These are phyloP conservation scores for Calephelis nemesis DNA, from an alignment of 1,140 invertebrate species.

Conservation along the genomic window DNA sequence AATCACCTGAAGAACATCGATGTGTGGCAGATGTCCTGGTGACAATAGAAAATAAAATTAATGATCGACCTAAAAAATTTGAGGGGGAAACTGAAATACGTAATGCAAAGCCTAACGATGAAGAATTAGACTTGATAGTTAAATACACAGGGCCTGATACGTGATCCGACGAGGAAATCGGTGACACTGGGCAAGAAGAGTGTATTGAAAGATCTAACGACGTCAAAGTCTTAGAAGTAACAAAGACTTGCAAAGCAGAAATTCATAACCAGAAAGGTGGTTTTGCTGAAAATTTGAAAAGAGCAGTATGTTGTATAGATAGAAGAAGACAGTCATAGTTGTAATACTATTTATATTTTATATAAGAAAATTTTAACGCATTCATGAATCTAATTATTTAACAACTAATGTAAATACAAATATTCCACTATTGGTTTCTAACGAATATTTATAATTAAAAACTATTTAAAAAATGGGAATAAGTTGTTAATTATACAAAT, in stretches of 20 bases:
- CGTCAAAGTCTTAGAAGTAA: constrained; percentile 38
- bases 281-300: constrained; percentile 66
- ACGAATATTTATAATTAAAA: too few species aligned
- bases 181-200: constrained; percentile 39
- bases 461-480: too few species aligned
- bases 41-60: constrained; percentile 65
- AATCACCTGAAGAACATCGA: constrained; percentile 53
- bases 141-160: constrained; percentile 74
- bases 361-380: constrained; percentile 10
- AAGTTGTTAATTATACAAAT: too few species aligned
- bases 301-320: constrained; percentile 69
- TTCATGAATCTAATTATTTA: constrained; percentile 1
- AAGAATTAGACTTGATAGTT: constrained; percentile 74
- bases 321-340: constrained; percentile 63
- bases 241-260: constrained; percentile 48
- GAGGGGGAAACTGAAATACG: constrained; percentile 60
- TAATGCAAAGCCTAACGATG: constrained; percentile 60
- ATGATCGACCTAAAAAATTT: constrained; percentile 57
- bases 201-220: constrained; percentile 56
- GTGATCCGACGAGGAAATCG: constrained; percentile 74
- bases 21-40: constrained; percentile 65
- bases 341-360: constrained; percentile 18
- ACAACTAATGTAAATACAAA: neutral
- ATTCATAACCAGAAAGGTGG: constrained; percentile 60
- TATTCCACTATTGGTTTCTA: neutral